phyloP scores from a whole-genome alignment of 2,797 vertebrate genomes.

The Serranus cabrilla region DNA sequence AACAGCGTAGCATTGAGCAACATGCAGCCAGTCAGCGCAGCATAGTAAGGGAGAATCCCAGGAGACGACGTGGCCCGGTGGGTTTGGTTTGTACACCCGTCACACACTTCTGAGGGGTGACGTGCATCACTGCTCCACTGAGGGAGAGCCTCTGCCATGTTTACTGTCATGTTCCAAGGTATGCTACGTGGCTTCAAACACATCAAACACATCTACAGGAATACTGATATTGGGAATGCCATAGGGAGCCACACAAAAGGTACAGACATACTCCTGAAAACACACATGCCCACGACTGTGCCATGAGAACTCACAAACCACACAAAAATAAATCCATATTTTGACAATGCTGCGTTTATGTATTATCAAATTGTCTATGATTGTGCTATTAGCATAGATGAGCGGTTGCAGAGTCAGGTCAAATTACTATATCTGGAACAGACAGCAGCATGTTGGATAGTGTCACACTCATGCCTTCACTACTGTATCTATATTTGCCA shows the following conservation, averaged over 20 bases:
- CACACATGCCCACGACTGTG: constrained; percentile 63
- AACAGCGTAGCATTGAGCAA: constrained; percentile 64
- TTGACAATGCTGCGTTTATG: constrained; percentile 25
- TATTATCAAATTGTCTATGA: constrained; percentile 17
- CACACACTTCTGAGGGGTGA: constrained; percentile 86
- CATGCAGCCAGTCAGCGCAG: constrained; percentile 70
- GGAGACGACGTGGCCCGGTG: constrained; percentile 79
- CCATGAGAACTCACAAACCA: constrained; percentile 46
- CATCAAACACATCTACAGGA: constrained; percentile 86
- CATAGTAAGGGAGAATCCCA: constrained; percentile 72
- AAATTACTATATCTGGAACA: constrained; percentile 25
- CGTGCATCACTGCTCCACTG: constrained; percentile 83
- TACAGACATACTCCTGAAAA: constrained; percentile 69
- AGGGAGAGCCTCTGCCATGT: constrained; percentile 86
- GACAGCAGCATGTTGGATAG: constrained; percentile 2
- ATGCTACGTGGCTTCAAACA: constrained; percentile 87
- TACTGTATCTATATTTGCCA: constrained; percentile 58
- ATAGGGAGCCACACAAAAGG: constrained; percentile 70
- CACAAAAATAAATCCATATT: constrained; percentile 35
- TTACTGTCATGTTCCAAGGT: constrained; percentile 88
- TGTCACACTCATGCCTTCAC: constrained; percentile 23
- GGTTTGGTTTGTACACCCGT: constrained; percentile 86
- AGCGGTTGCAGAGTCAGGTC: constrained; percentile 1
- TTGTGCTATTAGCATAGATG: constrained; percentile 10
- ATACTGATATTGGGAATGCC: constrained; percentile 87